Percentiles rank a stretch among this genome's conserved stretches.
These are phyloP conservation scores for Spermophilus dauricus DNA, from an alignment of 2,113 vertebrate genomes.

Conservation along the genomic window DNA sequence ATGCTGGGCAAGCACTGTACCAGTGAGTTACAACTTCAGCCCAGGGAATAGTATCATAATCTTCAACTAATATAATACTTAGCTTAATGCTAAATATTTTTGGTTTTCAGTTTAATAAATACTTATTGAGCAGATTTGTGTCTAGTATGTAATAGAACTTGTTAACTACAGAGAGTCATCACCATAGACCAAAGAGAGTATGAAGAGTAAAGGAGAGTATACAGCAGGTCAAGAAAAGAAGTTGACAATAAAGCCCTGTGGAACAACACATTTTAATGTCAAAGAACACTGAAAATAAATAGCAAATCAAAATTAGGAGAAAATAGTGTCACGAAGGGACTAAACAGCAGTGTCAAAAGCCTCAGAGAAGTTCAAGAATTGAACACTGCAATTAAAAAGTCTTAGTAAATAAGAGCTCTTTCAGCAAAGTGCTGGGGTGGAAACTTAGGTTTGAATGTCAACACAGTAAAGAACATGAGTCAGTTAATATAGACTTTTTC, in stretches of 20 bases:
- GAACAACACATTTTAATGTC: slow-evolving; percentile 7
- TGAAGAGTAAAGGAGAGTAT: background rate
- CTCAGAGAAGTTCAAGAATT: background rate
- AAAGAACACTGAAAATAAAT: background rate
- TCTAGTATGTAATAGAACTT: background rate
- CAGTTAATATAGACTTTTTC: slow-evolving; percentile 13
- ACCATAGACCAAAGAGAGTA: background rate
- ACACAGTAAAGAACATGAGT: background rate
- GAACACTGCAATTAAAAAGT: background rate
- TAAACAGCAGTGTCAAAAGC: background rate
- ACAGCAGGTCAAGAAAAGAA: background rate
- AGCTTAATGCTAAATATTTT: background rate
- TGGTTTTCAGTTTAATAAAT: background rate
- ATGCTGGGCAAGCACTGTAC: too few relatives aligned
- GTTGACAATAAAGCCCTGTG: background rate
- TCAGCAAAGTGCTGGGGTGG: background rate
- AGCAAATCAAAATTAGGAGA: background rate
- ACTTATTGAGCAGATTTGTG: background rate
- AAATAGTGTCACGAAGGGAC: background rate
- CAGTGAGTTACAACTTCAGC: too few relatives aligned
- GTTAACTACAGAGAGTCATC: slow-evolving; percentile 15
- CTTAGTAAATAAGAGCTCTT: slow-evolving; percentile 26
- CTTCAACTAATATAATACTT: slow-evolving; percentile 16
- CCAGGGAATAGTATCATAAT: background rate
- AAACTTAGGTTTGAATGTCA: background rate